Base-by-base conservation (phyloP, 2,888 invertebrate species). In the Sarcophaga carnaria region DNA sequence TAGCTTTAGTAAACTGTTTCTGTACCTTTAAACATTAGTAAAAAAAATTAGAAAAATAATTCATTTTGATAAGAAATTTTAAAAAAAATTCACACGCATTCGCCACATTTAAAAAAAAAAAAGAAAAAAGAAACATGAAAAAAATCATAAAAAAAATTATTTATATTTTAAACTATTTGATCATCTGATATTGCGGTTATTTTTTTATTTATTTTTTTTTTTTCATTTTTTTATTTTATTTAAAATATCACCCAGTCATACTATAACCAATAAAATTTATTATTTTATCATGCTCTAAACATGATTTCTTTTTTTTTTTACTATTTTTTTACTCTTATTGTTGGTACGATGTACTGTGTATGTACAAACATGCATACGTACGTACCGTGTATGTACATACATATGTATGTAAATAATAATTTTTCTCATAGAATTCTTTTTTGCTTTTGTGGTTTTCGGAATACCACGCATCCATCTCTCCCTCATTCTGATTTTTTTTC, bases 371-470 rank as follows among this genome's bases (percentile, higher is more conserved):
- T 22, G 22, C 22, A 22, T 22, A 22, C 22, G 8, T 37, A 37
- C 37, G 8, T 37, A 37, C 37, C 37, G 17, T 20, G 49, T 67
- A n/a, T 45, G 20, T 47, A 67, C 5, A 1, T 54, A 25, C 27
- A 10, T 22, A 63, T 37, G n/a, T 20, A n/a, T 27, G 17, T 54
- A 69, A n/a, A 66, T 67, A 71, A 71, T 47, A 66, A 63, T 84
- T 84, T 54, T 87, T 84, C 81, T 79, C 87, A 84, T 83, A 84
- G 78, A 84, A 72, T 79, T 81, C 47, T 60, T 64, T 80, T 67
- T 47, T 72, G 25, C 66, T 85, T 67, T 83, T 86, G 83, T 81
- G 83, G 84, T 81, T 87, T 81, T 72, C 63, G 22, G 37, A 37
- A 80, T 27, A 87, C 78, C 81, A 83, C 70, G 70, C 86, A 83